Base-by-base conservation (phyloP, 2,888 invertebrate genomes). In the Suillia variegata region DNA sequence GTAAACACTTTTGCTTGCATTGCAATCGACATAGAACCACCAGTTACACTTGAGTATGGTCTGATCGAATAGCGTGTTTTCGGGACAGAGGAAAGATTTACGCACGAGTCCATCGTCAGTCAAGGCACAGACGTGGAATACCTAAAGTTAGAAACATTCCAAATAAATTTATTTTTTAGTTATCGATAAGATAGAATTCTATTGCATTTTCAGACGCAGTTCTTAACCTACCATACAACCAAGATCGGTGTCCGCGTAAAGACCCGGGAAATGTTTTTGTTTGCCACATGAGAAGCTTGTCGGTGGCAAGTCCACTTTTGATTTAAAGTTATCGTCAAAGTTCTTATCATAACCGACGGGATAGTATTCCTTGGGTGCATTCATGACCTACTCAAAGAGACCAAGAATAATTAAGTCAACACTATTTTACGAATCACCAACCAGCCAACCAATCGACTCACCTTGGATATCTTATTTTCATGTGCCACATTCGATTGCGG, bases 21-120 rank as follows among this genome's bases (percentile, higher is more conserved):
- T 91, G 82, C 95, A 95, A 77, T 94, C 94, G 0, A 94, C 94
- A 79, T 94, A 94, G 84, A 94, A 93, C 93, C 93, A 94, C 94
- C 94, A 94, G 80, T 94, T 94, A 82, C 95, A 95, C 78, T 94
- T 94, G 4, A 95, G 85, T 51, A 95, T 92, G 20, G 93, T 92
- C 80, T 94, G 94, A 76, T 95, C 94, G 81, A 95, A 95, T 55
- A 94, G 85, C 0, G 95, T 95, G 26, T 92, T 94, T 80, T 94
- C 93, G 0, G 94, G 94, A 76, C 94, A 95, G 49, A 94, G 85
- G 83, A 95, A 95, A 51, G 94, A 94, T 81, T 94, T 94, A 88
- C 93, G 93, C 54, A 94, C 92, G 58, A 94, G 84, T 0, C 94
- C 94, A 68, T 93, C 92, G 69, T 94, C 94, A 2, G 94, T 94